Evolutionary conservation across 2,113 vertebrate genomes (phyloP).

Genomic region (human): GRCh38 chr16:73437501-73438000

Average conservation of each 20-base stretch:
- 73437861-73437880: conserved; percentile 19
- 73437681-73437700: not conserved
- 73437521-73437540: not conserved
- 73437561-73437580: not conserved
- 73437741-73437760: not conserved
- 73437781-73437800: not conserved
- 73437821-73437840: not conserved
- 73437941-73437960: not conserved
- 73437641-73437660: conserved; percentile 17
- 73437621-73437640: not conserved
- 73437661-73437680: not conserved
- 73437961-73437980: not conserved
- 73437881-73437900: conserved; percentile 19
- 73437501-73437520: not conserved
- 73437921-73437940: conserved; percentile 16
- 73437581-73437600: not conserved
- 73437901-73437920: not conserved
- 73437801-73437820: not conserved
- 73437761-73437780: not conserved
- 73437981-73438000: not conserved
- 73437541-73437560: not conserved
- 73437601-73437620: not conserved
- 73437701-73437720: not conserved
- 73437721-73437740: not conserved
- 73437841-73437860: not conserved